Evolutionary conservation across 2,113 vertebrate genomes (phyloP).

Genomic region (Cinclus mexicanus): DNA sequence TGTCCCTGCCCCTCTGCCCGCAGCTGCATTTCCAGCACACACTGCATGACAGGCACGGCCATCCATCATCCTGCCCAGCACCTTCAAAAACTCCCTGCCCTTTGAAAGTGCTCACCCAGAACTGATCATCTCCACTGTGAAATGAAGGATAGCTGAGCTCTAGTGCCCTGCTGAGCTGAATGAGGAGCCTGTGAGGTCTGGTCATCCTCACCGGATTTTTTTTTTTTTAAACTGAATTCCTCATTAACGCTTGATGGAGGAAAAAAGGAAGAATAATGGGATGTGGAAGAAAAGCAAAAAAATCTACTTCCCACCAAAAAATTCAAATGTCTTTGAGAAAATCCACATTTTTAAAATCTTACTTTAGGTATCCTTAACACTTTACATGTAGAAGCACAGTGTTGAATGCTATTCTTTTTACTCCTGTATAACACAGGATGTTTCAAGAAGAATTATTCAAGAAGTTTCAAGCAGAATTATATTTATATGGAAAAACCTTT

Average conservation of each 20-base stretch:
- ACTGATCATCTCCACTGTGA: conserved; percentile 45
- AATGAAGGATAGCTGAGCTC: conserved; percentile 39
- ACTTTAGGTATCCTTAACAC: not conserved
- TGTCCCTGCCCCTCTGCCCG: no score
- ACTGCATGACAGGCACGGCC: not conserved
- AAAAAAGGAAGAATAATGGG: not conserved
- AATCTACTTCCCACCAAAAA: not conserved
- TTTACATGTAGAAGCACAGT: not conserved
- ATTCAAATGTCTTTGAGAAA: not conserved
- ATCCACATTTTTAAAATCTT: accelerated
- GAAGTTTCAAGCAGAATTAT: not conserved
- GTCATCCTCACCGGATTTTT: not conserved
- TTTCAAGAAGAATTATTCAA: not conserved
- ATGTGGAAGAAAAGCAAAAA: not conserved
- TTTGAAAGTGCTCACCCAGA: conserved; percentile 58
- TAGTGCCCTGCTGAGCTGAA: conserved; percentile 45
- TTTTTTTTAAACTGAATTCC: not conserved
- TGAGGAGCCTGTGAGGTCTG: conserved; percentile 50
- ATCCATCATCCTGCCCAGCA: conserved; percentile 74
- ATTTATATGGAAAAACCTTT: not conserved
- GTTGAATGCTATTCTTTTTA: not conserved
- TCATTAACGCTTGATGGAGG: conserved; percentile 24
- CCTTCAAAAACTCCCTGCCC: conserved; percentile 61
- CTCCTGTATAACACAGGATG: not conserved
- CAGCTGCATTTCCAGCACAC: no score